Percentiles rank a stretch among this genome's conserved stretches.
These are phyloP conservation scores for Alosa sapidissima DNA, from an alignment of 2,797 vertebrate species.

Conservation along the genomic window DNA sequence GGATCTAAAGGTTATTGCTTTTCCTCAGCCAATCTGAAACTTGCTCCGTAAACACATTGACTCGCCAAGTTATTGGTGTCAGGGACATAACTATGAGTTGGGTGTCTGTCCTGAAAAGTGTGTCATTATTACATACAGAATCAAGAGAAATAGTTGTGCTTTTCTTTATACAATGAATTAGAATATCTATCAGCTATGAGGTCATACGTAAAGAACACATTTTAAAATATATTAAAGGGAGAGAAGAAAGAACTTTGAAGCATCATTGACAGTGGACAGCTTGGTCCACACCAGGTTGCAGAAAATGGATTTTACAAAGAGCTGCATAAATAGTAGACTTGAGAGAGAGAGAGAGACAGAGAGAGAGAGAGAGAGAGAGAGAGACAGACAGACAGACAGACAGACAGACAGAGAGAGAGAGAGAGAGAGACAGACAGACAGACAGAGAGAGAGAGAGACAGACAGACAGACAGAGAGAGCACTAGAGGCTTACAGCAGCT, in stretches of 20 bases:
- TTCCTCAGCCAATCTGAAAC: conserved; percentile 29
- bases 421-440: background rate
- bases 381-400: background rate
- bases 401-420: background rate
- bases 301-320: background rate
- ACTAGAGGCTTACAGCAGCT: background rate
- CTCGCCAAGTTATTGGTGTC: background rate
- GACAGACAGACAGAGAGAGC: background rate
- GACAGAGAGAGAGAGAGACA: background rate
- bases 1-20: conserved; percentile 24
- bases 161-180: background rate
- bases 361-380: background rate
- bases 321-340: background rate
- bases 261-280: background rate
- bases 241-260: background rate
- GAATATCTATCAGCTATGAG: background rate
- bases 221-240: background rate
- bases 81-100: background rate
- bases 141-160: background rate
- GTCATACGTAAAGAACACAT: background rate
- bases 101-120: background rate
- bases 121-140: background rate
- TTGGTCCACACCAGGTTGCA: background rate
- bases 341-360: background rate
- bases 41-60: conserved; percentile 3